Conservation (phyloP, 1,140 invertebrate genomes). For the Papilio dardanus region DNA sequence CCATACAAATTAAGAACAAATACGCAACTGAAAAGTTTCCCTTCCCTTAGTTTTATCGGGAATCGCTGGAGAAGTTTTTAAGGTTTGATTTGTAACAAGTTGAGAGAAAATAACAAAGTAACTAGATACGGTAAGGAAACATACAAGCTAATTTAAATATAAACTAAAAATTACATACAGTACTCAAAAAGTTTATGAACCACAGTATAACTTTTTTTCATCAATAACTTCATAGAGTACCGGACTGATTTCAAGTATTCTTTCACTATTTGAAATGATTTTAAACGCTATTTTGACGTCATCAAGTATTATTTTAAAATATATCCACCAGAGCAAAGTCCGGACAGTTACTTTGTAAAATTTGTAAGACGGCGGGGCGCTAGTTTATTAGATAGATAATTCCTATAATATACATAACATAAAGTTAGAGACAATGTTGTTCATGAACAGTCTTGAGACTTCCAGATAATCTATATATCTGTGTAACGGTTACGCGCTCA, state of each 20-base stretch:
- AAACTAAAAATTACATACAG: not conserved
- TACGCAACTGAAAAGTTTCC: slow-evolving; percentile 60
- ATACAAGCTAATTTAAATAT: not conserved
- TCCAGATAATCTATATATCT: slow-evolving; percentile 45
- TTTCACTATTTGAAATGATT: too few species aligned
- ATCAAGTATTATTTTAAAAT: too few species aligned
- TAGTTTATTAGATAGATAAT: not conserved
- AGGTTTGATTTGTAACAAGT: slow-evolving; percentile 74
- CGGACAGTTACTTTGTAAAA: not conserved
- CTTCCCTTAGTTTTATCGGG: slow-evolving; percentile 66
- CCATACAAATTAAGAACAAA: slow-evolving; percentile 66
- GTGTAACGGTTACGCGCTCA: slow-evolving; percentile 60
- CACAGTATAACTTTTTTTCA: too few species aligned
- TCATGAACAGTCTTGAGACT: slow-evolving; percentile 26
- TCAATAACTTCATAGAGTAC: too few species aligned
- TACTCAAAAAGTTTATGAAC: too few species aligned
- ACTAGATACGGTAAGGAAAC: slow-evolving; percentile 45
- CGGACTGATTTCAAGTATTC: too few species aligned
- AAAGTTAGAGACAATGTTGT: not conserved
- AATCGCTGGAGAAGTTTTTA: slow-evolving; percentile 72
- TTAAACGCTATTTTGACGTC: too few species aligned
- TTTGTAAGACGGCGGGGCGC: not conserved
- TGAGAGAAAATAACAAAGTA: slow-evolving; percentile 43
- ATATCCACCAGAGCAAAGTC: not conserved
- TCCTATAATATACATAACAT: not conserved